Evolutionary conservation across 1,140 invertebrate genomes (phyloP).

Genomic region (Cydia splendana): DNA sequence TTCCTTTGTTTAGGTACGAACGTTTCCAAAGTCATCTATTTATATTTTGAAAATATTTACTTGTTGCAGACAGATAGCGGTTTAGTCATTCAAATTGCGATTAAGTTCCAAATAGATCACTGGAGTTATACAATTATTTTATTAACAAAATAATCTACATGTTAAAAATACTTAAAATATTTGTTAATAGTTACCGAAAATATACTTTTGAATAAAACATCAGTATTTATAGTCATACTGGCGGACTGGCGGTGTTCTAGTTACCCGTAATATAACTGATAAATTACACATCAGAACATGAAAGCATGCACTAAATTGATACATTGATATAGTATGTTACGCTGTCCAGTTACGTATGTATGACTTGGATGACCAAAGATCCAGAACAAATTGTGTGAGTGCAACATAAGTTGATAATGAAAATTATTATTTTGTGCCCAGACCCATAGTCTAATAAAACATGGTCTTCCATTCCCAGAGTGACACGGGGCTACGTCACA

Average conservation of each 20-base stretch:
- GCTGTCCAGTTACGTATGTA: not conserved
- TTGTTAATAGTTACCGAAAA: too few species aligned
- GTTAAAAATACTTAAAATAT: too few species aligned
- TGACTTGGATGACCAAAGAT: slow-evolving; percentile 6
- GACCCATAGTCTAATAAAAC: too few species aligned
- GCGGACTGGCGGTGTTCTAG: not conserved
- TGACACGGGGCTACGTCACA: too few species aligned
- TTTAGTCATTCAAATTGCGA: too few species aligned
- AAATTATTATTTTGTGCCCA: slow-evolving; percentile 9
- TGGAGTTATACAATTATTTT: not conserved
- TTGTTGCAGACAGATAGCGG: too few species aligned
- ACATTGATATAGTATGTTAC: not conserved
- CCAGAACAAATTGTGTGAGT: not conserved
- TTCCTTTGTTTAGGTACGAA: not conserved
- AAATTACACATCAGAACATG: not conserved
- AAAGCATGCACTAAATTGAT: not conserved
- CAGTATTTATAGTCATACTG: too few species aligned
- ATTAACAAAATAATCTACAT: too few species aligned
- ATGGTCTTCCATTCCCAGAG: too few species aligned
- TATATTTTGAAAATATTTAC: not conserved
- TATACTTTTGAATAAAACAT: too few species aligned
- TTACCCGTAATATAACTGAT: not conserved
- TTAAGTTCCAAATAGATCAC: not conserved
- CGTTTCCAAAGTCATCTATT: not conserved
- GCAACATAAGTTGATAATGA: slow-evolving; percentile 5